Conservation (phyloP, 2,888 invertebrate genomes). For the Falcaria lacertinaria region DNA sequence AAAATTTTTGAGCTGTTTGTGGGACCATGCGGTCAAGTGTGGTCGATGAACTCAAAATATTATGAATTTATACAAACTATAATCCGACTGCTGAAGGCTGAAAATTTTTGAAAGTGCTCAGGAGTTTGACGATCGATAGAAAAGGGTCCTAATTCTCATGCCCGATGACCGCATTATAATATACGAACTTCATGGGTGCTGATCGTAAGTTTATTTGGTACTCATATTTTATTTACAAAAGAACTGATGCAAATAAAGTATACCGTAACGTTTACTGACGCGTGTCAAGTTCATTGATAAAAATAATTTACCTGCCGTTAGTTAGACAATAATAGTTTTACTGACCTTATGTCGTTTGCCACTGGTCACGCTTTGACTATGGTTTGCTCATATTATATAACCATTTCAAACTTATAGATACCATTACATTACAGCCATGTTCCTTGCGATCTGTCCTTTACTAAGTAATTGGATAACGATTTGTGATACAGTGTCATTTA, state of each 20-base stretch:
- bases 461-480: not conserved
- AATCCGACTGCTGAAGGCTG: too few relatives aligned
- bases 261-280: slow-evolving; percentile 47
- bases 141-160: too few relatives aligned
- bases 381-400: slow-evolving; percentile 1
- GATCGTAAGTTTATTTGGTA: slow-evolving; percentile 19
- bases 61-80: too few relatives aligned
- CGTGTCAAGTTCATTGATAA: slow-evolving; percentile 69
- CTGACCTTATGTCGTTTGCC: slow-evolving; percentile 53
- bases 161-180: too few relatives aligned
- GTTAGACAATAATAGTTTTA: slow-evolving; percentile 36
- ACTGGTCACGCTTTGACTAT: slow-evolving; percentile 9
- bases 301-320: slow-evolving; percentile 46
- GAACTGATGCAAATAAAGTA: slow-evolving; percentile 32
- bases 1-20: too few relatives aligned
- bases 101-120: too few relatives aligned
- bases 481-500: not conserved
- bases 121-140: too few relatives aligned
- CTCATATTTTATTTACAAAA: slow-evolving; percentile 9
- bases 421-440: not conserved
- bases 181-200: too few relatives aligned
- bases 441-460: not conserved
- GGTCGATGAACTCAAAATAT: too few relatives aligned
- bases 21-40: too few relatives aligned
- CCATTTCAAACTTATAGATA: not conserved